Evolutionary conservation across 2,113 vertebrate species (phyloP).

Genomic region (Xyliphius kryptos): DNA sequence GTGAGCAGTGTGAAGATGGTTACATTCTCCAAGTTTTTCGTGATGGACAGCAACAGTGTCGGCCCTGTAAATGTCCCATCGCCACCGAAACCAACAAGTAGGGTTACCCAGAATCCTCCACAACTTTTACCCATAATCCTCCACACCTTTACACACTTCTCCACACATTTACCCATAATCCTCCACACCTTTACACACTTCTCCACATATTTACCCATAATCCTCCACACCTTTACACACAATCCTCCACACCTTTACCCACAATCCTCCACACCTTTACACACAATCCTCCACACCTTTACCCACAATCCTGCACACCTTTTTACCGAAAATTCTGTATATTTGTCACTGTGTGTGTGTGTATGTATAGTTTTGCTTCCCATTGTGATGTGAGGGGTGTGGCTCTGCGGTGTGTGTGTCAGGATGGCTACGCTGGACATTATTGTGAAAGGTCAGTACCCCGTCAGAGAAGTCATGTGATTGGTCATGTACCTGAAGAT

Average conservation of each 20-base stretch:
- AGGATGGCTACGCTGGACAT: constrained; percentile 85
- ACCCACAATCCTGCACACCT: too few species aligned
- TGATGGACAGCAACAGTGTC: constrained; percentile 62
- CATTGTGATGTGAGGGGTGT: constrained; percentile 75
- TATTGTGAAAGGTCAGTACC: constrained; percentile 96
- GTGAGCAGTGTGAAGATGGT: constrained; percentile 80
- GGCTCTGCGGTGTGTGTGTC: constrained; percentile 78
- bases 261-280: too few species aligned
- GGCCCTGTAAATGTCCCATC: constrained; percentile 83
- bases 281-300: too few species aligned
- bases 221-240: too few species aligned
- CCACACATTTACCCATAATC: too few species aligned
- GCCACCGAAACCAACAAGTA: constrained; percentile 74
- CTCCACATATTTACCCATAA: too few species aligned
- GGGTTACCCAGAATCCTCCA: constrained; percentile 45
- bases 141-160: not conserved
- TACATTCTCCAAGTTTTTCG: constrained; percentile 65
- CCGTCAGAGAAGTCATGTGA: too few species aligned
- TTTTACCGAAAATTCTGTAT: too few species aligned
- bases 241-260: too few species aligned
- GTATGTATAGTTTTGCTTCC: constrained; percentile 83
- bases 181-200: too few species aligned
- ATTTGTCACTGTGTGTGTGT: too few species aligned
- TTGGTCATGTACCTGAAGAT: too few species aligned
- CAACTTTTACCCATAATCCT: not conserved